Percentiles rank a stretch among this genome's conserved stretches.
Conservation (phyloP, 2,888 invertebrate species). For the Heteropelma amictum region DNA sequence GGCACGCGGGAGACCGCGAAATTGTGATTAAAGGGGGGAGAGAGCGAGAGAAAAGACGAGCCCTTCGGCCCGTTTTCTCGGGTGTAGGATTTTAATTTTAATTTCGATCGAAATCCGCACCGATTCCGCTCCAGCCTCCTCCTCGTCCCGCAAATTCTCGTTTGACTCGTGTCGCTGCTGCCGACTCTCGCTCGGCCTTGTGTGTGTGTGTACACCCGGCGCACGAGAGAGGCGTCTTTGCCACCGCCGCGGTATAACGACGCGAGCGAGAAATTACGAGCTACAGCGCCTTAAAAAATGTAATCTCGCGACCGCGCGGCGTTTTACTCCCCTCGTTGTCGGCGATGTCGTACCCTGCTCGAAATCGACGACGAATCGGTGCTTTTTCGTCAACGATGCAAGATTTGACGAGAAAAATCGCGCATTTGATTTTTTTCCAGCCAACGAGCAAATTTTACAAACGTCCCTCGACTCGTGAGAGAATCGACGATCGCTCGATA, state of each 20-base stretch:
- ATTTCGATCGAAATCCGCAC: constrained; percentile 71
- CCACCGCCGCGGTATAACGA: constrained; percentile 39
- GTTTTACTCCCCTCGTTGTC: constrained; percentile 17
- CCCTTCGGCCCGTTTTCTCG: constrained; percentile 52
- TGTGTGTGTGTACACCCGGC: too few species aligned
- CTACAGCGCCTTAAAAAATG: constrained; percentile 65
- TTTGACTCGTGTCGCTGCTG: too few species aligned
- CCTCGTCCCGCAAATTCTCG: constrained; percentile 48
- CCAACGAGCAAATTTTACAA: too few species aligned
- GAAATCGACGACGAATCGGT: too few species aligned
- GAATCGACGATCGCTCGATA: constrained; percentile 1
- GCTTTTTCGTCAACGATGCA: too few species aligned
- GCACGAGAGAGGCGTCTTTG: constrained; percentile 16
- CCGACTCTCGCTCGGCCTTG: constrained; percentile 38
- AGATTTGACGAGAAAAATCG: too few species aligned
- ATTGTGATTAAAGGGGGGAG: constrained; percentile 58
- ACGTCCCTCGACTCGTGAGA: too few species aligned
- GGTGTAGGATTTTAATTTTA: constrained; percentile 70
- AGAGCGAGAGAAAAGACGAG: constrained; percentile 17
- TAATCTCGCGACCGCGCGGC: constrained; percentile 63
- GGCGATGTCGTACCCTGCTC: constrained; percentile 6
- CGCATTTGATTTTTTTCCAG: too few species aligned
- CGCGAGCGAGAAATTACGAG: constrained; percentile 63
- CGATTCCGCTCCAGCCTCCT: too few species aligned
- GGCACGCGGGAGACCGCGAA: constrained; percentile 66